These are phyloP conservation scores for Tipula lateralis DNA, from an alignment of 2,888 invertebrate genomes.

Conservation along the genomic window DNA sequence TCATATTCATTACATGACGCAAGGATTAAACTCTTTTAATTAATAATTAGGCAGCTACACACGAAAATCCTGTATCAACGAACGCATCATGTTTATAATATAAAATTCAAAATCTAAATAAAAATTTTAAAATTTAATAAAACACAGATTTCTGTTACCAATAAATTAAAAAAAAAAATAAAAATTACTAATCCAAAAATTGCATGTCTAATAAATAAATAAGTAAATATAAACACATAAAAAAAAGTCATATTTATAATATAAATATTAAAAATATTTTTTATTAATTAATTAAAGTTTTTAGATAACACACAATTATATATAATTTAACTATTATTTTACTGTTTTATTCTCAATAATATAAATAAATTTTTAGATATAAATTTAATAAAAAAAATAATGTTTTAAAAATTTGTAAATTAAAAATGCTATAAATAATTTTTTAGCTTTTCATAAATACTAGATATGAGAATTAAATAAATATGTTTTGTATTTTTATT, in stretches of 20 bases:
- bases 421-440: slow-evolving; percentile 7
- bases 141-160: slow-evolving; percentile 11
- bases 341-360: not conserved
- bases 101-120: not conserved
- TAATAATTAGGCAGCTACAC: not conserved
- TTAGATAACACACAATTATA: not conserved
- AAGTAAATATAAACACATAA: not conserved
- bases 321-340: not conserved
- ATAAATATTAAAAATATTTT: not conserved
- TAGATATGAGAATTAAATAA: not conserved
- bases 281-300: not conserved
- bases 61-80: not conserved
- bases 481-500: not conserved
- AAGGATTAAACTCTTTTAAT: not conserved
- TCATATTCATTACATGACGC: not conserved
- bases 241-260: slow-evolving; percentile 12
- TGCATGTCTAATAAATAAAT: not conserved
- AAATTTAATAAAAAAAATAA: not conserved
- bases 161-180: not conserved
- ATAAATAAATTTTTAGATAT: slow-evolving; percentile 1
- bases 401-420: not conserved
- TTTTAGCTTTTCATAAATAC: not conserved
- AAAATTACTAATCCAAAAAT: not conserved
- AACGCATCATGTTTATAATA: not conserved
- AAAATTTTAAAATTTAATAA: slow-evolving; percentile 7